Conservation (phyloP, 2,113 vertebrate genomes). For the Pampusana beccarii region DNA sequence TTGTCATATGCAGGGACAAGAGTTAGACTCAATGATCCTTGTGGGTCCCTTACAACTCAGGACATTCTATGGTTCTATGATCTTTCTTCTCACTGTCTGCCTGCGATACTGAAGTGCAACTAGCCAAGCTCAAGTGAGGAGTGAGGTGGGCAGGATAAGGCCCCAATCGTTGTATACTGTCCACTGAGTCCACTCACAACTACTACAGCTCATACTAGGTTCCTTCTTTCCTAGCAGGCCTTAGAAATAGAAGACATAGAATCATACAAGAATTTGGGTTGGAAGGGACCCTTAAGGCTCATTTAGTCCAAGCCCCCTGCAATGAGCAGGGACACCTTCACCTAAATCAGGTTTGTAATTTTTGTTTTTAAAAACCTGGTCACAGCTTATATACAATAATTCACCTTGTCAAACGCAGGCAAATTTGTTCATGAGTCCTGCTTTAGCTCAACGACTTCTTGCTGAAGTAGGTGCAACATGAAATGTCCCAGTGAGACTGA, state of each 20-base stretch:
- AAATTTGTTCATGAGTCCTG: not conserved
- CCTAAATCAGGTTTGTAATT: no score
- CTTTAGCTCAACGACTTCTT: not conserved
- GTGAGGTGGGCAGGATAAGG: not conserved
- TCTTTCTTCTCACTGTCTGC: not conserved
- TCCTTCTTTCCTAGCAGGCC: not conserved
- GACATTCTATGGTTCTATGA: no score
- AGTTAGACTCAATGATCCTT: no score
- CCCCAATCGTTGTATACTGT: not conserved
- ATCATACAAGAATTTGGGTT: no score
- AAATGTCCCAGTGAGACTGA: fast-evolving
- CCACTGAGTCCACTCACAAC: not conserved
- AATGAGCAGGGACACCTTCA: no score
- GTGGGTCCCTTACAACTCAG: no score
- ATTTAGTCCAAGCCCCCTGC: no score
- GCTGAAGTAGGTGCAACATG: not conserved
- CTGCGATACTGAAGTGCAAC: not conserved
- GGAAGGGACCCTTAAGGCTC: no score
- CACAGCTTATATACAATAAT: not conserved
- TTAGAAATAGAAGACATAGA: not conserved
- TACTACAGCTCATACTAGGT: not conserved
- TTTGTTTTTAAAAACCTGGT: not conserved
- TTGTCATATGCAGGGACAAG: no score
- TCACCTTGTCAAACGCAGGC: not conserved
- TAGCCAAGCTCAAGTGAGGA: not conserved